A percentile compares a stretch with the other conserved stretches of the same genome.
Evolutionary conservation across 2,113 vertebrate genomes (phyloP).

Genomic region (Colossoma macropomum): DNA sequence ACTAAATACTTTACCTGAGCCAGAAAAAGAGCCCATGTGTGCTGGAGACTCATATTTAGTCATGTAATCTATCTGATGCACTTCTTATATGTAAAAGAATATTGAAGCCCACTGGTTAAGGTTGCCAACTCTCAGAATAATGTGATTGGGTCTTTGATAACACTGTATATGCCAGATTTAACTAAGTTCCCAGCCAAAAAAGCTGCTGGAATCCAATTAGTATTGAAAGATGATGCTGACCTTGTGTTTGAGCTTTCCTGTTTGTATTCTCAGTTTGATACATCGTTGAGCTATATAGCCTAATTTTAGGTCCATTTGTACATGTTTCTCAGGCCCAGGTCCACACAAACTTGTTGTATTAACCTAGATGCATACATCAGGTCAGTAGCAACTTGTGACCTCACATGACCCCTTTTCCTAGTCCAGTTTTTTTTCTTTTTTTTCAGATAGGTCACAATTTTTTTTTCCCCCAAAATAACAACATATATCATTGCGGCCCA

Average conservation of each 20-base stretch:
- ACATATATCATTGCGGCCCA: no score
- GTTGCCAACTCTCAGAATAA: not conserved
- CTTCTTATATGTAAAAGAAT: not conserved
- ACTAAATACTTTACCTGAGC: conserved; percentile 29
- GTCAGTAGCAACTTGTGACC: not conserved
- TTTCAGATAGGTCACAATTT: not conserved
- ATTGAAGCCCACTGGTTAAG: not conserved
- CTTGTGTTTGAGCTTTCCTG: conserved; percentile 10
- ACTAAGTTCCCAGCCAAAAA: conserved; percentile 5
- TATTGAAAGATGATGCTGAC: conserved; percentile 20
- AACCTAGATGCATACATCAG: not conserved
- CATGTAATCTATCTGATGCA: not conserved
- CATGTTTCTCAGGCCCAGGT: conserved; percentile 1
- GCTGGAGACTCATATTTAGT: not conserved
- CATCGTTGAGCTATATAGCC: not conserved
- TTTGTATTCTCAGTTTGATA: conserved; percentile 18
- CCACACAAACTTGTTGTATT: conserved; percentile 2
- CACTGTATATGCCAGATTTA: not conserved
- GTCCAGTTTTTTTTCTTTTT: not conserved
- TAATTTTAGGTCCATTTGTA: conserved; percentile 21
- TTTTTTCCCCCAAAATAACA: no score
- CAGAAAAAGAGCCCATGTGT: not conserved
- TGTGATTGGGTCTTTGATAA: conserved; percentile 2
- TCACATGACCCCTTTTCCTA: no score
- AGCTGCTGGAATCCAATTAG: conserved; percentile 9